Evolutionary conservation across 2,113 vertebrate genomes (phyloP), one percentile per base, ranked within the genome.

Genomic region (Lagopus muta): DNA sequence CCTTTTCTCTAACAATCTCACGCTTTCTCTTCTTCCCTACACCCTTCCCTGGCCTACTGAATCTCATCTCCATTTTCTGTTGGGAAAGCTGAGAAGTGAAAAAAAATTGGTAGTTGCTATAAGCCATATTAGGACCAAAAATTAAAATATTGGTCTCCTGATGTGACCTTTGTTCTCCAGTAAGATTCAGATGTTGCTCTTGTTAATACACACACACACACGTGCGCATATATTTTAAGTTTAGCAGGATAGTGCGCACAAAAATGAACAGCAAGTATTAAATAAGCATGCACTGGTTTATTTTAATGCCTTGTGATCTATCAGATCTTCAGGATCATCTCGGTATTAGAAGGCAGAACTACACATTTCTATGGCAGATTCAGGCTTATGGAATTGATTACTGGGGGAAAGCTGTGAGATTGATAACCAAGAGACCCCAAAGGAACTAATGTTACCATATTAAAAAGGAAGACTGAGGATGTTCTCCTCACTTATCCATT

Each of bases 381-480:
- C 34, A 40, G n/a, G 5, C 79, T 58, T 48, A 19, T 32, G 43
- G 40, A 83, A 45, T 57, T 77, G 24, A 32, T 48, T 86, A 0
- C 19, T 1, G 7, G 18, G 25, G 11, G 10, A 58, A 60, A 82
- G 4, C 4, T n/a, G 7, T 72, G 24, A 1, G 3, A 3, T 12
- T 82, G n/a, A 24, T 61, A 67, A 47, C 48, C 43, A 60, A 42
- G 17, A 69, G n/a, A 60, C 3, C 14, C 28, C 54, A 28, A 47
- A 88, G 40, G 47, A 92, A 80, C 15, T 43, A 32, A 14, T 43
- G 32, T 5, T 57, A 20, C 22, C 73, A 13, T 36, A 50, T 48
- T 42, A 40, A 71, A 82, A 71, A 65, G 36, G 34, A 81, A 36
- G 15, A 24, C 45, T 28, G 54, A 86, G 9, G 13, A 30, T 72